phyloP scores from a whole-genome alignment of 2,888 invertebrate genomes.

The Eristalis arbustorum region DNA sequence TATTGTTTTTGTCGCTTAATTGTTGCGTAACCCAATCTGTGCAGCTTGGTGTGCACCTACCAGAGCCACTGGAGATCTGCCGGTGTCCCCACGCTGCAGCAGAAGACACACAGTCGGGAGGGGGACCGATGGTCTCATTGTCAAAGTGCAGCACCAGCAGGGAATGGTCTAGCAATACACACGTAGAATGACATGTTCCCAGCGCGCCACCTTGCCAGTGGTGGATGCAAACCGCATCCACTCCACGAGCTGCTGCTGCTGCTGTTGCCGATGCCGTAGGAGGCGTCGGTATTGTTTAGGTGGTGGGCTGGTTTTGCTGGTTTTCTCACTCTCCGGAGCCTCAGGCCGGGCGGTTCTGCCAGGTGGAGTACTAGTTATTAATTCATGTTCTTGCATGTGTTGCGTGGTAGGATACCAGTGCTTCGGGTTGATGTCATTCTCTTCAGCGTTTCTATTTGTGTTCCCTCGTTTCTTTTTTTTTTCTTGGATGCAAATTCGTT shows the following conservation, averaged over 20 bases:
- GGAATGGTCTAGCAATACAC: neutral
- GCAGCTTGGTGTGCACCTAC: slow-evolving; percentile 10
- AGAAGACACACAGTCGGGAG: neutral
- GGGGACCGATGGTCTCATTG: neutral
- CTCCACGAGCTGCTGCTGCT: neutral
- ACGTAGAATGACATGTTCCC: neutral
- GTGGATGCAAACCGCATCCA: neutral
- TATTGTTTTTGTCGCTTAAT: slow-evolving; percentile 22
- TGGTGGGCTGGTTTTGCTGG: slow-evolving; percentile 23
- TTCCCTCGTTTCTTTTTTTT: neutral
- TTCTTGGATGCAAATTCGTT: slow-evolving; percentile 19
- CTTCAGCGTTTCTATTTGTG: neutral
- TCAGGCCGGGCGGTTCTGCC: neutral
- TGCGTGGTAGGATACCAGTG: neutral
- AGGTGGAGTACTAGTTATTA: neutral
- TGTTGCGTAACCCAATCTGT: slow-evolving; percentile 57
- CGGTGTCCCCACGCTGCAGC: neutral
- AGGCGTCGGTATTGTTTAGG: neutral
- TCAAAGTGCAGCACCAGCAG: neutral
- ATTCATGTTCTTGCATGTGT: slow-evolving; percentile 1
- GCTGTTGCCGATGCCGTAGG: neutral
- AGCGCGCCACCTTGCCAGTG: neutral
- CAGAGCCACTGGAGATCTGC: neutral
- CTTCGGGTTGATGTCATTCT: slow-evolving; percentile 22
- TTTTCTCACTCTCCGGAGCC: neutral